Conservation (phyloP, 2,113 vertebrate genomes). For the Grammomys dolichurus region DNA sequence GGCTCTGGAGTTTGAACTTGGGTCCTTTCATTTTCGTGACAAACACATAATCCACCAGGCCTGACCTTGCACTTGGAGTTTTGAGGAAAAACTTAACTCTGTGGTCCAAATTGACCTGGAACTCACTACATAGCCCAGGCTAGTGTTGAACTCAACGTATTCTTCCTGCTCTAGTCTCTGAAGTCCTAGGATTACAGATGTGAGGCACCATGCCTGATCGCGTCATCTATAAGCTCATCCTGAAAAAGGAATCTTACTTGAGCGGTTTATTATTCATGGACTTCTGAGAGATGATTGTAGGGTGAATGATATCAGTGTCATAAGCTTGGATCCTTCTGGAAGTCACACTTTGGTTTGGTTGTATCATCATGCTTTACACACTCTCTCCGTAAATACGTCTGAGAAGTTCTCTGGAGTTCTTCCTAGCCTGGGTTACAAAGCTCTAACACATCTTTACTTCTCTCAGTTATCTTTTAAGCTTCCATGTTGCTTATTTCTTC, state of each 20-base stretch:
- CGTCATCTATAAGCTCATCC: background rate
- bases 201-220: background rate
- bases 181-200: background rate
- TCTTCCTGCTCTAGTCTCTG: background rate
- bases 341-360: constrained; percentile 23
- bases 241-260: background rate
- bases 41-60: background rate
- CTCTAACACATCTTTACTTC: constrained; percentile 64
- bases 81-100: background rate
- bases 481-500: constrained; percentile 78
- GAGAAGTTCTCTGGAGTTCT: constrained; percentile 22
- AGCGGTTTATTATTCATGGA: background rate
- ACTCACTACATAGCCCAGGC: background rate
- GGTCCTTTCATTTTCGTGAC: background rate
- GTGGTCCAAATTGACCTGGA: background rate
- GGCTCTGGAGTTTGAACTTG: background rate
- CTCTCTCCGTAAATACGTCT: constrained; percentile 69
- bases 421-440: constrained; percentile 66
- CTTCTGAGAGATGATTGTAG: constrained; percentile 11
- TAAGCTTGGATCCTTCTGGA: background rate
- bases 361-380: constrained; percentile 20
- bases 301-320: background rate
- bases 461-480: constrained; percentile 67
- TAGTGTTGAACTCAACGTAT: background rate
- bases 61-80: background rate